Conservation (phyloP, 2,113 vertebrate species). For the Eptesicus fuscus region DNA sequence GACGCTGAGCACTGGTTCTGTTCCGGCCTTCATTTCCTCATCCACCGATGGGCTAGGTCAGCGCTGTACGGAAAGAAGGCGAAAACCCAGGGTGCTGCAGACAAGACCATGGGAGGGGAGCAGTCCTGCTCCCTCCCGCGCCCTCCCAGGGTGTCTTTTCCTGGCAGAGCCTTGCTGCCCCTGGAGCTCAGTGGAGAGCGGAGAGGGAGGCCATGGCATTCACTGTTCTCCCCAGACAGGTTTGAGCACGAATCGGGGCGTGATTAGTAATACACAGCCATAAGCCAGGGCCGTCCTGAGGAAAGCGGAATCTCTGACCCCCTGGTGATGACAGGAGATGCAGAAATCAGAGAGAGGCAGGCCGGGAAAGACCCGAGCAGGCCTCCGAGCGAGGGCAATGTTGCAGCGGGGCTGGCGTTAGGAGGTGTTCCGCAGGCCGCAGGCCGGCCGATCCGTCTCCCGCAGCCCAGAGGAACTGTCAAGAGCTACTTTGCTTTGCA, state of each 20-base stretch:
- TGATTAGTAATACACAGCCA: not conserved
- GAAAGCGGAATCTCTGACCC: not conserved
- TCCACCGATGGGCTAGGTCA: not conserved
- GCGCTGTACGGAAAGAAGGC: rapidly evolving
- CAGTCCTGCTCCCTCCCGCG: rapidly evolving
- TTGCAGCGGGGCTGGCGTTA: not conserved
- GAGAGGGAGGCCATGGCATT: not conserved
- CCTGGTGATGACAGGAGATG: not conserved
- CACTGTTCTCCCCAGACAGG: not conserved
- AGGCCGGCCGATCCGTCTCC: not conserved
- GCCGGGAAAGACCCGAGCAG: not conserved
- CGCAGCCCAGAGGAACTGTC: not conserved
- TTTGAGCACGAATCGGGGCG: not conserved
- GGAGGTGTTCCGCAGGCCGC: not conserved
- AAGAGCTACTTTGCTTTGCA: not conserved
- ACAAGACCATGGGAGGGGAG: not conserved
- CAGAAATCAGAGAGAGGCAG: not conserved
- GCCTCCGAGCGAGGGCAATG: not conserved
- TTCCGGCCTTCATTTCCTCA: not conserved
- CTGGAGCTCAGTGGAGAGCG: not conserved
- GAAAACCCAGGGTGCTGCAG: not conserved
- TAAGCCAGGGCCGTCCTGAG: not conserved
- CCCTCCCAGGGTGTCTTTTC: not conserved
- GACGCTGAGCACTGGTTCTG: not conserved
- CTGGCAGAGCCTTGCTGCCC: not conserved